phyloP scores from a whole-genome alignment of 2,888 invertebrate species.

The Brachyopa scutellaris region DNA sequence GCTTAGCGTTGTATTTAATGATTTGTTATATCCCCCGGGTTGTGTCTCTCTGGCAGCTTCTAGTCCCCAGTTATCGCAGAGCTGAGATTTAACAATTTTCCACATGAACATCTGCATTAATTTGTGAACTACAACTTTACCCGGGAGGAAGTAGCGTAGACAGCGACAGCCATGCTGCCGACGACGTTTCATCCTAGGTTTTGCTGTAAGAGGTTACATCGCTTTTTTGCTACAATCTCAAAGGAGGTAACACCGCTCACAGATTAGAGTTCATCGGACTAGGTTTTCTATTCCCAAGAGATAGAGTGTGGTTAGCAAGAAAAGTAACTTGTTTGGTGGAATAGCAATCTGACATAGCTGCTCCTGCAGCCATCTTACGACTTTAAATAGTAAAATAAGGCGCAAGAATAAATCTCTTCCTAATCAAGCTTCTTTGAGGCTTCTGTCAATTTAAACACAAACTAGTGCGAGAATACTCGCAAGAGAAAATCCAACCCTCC shows the following conservation, averaged over 20 bases:
- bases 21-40: conserved; percentile 68
- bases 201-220: conserved; percentile 35
- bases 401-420: too few species aligned
- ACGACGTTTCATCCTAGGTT: conserved; percentile 1
- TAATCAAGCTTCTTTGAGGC: too few species aligned
- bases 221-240: conserved; percentile 20
- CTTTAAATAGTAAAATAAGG: too few species aligned
- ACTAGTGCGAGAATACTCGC: too few species aligned
- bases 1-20: conserved; percentile 68
- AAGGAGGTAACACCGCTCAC: conserved; percentile 30
- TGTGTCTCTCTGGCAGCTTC: conserved; percentile 36
- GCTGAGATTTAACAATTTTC: conserved; percentile 52
- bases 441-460: too few species aligned
- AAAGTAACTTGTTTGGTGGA: neutral
- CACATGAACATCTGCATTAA: conserved; percentile 71
- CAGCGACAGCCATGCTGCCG: conserved; percentile 20
- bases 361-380: too few species aligned
- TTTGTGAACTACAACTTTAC: conserved; percentile 55
- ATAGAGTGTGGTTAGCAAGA: conserved; percentile 14
- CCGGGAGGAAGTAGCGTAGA: conserved; percentile 43
- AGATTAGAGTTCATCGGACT: conserved; percentile 64
- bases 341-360: too few species aligned
- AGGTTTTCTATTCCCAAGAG: conserved; percentile 3
- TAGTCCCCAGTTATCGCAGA: conserved; percentile 27
- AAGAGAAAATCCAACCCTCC: too few species aligned